Percentiles rank a stretch among this genome's conserved stretches.
These are phyloP conservation scores for Mus minutoides DNA, from an alignment of 2,797 vertebrate genomes.

Conservation along the genomic window DNA sequence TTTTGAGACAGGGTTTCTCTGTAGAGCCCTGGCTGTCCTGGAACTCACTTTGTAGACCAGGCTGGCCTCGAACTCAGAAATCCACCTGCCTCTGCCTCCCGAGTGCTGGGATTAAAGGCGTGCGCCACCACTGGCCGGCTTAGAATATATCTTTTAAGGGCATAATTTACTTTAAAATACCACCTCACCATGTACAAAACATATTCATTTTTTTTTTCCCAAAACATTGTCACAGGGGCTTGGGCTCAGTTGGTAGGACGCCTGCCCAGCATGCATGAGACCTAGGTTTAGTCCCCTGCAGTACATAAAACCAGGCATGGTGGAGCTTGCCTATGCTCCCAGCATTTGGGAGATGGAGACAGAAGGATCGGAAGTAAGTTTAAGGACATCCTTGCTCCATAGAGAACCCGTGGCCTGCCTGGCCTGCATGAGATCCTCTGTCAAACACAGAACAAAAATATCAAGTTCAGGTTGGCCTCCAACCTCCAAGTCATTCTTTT, in stretches of 20 bases:
- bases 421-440: neutral
- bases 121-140: no score
- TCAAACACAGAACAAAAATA: neutral
- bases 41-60: no score
- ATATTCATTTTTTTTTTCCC: no score
- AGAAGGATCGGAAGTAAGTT: neutral
- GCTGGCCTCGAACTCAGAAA: no score
- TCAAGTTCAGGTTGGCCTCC: neutral
- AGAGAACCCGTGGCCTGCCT: neutral
- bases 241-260: neutral
- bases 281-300: neutral
- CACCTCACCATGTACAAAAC: no score
- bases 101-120: no score
- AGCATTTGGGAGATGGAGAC: neutral
- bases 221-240: no score
- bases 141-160: neutral
- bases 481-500: neutral
- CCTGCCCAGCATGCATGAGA: neutral
- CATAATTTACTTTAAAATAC: no score
- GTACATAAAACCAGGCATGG: neutral
- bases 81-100: no score
- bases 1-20: no score
- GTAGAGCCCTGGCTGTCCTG: no score
- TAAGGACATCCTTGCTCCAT: neutral
- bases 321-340: neutral